Base-by-base conservation (phyloP, 2,797 vertebrate species). In the Coreius guichenoti region DNA sequence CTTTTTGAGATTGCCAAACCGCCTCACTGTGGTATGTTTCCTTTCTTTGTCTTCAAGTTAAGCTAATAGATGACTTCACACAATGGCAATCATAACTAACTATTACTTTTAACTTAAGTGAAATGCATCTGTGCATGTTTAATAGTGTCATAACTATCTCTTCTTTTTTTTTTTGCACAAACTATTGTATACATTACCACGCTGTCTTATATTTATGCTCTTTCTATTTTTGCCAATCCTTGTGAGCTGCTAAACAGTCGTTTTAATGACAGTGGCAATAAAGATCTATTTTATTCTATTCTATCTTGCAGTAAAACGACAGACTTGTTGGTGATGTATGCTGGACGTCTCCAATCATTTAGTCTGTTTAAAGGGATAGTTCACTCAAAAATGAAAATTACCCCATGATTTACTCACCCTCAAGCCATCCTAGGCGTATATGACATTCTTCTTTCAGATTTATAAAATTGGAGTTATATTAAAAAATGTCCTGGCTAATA, bases 1-100 rank as follows among this genome's bases (percentile, higher is more conserved):
- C 95, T 99, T 17, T 99, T 99, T 93, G 98, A 99, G 94, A 99
- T 99, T n/a, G 97, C 98, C 91, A 99, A 99, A 89, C 98, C 98
- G 1, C 96, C 96, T 33, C 92, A 94, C 87, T 94, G 94, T 86
- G 96, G 98, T 99, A 89, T 83, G 90, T 51, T 33, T 56, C 56
- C 56, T 73, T 61, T 78, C 8, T 80, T 51, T 56, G 36, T 45
- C 21, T 68, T 73, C 26, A 16, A 82, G 33, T 47, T 72, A 43
- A 61, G 58, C 49, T 23, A 58, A 61, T 33, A 45, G 17, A 43
- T 21, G 1, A 39, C 8, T 0, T 56, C 33, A 19, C 23, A 56
- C 23, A 43, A 8, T 36, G 33, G 31, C 13, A 1, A 80, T 36
- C 4, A 56, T n/a, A 21, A 23, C 29, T 33, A n/a, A 69, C 47